These are phyloP conservation scores for Delia radicum DNA, from an alignment of 1,140 invertebrate species.

Conservation along the genomic window DNA sequence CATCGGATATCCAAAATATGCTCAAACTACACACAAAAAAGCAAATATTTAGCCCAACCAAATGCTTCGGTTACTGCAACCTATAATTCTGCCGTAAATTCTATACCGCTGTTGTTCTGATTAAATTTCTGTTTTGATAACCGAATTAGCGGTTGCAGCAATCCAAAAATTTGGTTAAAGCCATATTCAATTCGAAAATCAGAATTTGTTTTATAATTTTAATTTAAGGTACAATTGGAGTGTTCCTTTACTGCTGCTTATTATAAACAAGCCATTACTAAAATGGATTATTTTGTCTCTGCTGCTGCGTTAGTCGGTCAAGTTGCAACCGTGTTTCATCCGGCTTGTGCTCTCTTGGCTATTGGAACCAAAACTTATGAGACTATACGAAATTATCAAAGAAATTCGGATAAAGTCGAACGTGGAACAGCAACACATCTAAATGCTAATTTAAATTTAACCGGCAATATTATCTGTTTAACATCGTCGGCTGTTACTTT, in stretches of 20 bases:
- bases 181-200: not conserved
- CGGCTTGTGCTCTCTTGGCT: not conserved
- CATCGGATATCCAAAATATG: too few species aligned
- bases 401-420: not conserved
- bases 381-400: not conserved
- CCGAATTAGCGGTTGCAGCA: not conserved
- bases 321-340: not conserved
- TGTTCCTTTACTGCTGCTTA: constrained; percentile 34
- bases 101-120: too few species aligned
- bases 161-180: too few species aligned
- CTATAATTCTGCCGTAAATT: too few species aligned
- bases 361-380: not conserved
- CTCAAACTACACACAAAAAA: too few species aligned
- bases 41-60: too few species aligned
- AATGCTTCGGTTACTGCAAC: too few species aligned
- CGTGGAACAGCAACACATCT: not conserved
- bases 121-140: too few species aligned
- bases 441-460: not conserved
- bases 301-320: not conserved
- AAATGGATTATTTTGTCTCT: constrained; percentile 28
- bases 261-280: constrained; percentile 24
- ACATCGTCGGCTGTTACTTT: constrained; percentile 29
- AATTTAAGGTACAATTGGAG: constrained; percentile 1
- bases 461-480: not conserved
- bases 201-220: too few species aligned